Evolutionary conservation across 2,888 invertebrate species (phyloP).

Genomic region (Monoplex corrugatus): DNA sequence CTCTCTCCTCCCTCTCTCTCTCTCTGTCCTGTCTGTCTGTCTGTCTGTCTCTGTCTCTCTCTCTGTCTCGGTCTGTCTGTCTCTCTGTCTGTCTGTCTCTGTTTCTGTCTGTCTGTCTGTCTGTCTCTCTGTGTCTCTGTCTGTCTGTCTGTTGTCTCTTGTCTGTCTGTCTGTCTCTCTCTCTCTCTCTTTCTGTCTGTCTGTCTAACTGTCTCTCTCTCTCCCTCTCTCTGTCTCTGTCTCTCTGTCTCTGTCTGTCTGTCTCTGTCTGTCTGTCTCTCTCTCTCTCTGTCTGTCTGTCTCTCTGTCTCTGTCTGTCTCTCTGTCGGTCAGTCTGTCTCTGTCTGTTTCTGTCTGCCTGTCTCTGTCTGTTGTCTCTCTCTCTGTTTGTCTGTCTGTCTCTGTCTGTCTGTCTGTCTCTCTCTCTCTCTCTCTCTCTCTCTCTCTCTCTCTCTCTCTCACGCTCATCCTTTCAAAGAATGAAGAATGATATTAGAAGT

Average conservation of each 20-base stretch:
- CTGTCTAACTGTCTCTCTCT: background rate
- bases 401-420: no score
- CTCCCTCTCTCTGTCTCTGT: background rate
- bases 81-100: background rate
- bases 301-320: background rate
- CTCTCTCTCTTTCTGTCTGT: background rate
- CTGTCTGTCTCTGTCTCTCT: slow-evolving; percentile 36
- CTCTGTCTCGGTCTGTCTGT: slow-evolving; percentile 31
- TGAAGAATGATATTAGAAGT: no score
- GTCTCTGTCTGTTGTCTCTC: background rate
- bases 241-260: background rate
- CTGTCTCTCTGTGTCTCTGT: slow-evolving; percentile 2
- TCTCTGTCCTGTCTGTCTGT: slow-evolving; percentile 31
- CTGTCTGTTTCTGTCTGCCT: background rate
- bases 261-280: background rate
- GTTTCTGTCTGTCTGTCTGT: background rate
- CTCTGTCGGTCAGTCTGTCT: background rate
- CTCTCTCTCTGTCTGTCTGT: background rate
- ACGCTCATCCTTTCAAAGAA: no score
- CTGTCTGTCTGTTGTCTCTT: background rate
- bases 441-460: no score
- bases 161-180: background rate
- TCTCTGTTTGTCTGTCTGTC: no score
- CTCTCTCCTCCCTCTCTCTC: background rate
- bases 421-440: no score